Base-by-base conservation (phyloP, 2,797 vertebrate species). In the Antrozous pallidus region DNA sequence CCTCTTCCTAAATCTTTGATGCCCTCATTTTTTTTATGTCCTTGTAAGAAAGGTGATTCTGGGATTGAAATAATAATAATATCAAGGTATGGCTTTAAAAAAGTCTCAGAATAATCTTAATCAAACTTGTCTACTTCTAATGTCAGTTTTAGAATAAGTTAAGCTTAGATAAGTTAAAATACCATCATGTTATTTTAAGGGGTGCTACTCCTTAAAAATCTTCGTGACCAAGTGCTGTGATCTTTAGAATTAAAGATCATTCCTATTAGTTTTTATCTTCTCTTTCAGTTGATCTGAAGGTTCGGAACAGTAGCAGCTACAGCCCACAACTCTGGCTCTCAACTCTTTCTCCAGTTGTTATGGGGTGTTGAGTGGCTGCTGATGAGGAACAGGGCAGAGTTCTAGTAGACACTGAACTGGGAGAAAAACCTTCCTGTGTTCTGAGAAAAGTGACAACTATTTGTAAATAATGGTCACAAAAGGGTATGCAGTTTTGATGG, bases 281-380 rank as follows among this genome's bases (percentile, higher is more conserved):
- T 96, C 88, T 96, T 90, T 26, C 28, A 65, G 5, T 78, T 70
- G 71, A 47, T 92, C 81, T 86, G 12, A 73, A 47, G 73, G 65
- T 89, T 90, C 24, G 80, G 65, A 95, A 36, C 8, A 10, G 67
- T 63, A 24, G 28, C 31, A 77, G 79, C 26, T 49, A 16, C 56
- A 65, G 33, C 16, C 9, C 9, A 36, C 10, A 40, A 40, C 26
- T 87, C 45, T 73, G 70, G 40, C 31, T 78, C 18, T 74, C 45
- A 31, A 26, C 8, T 1, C 54, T 69, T 63, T 92, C 22, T 95
- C 61, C n/a, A 67, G 8, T 5, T 49, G 33, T 75, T 75, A 33
- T 0, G 11, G 42, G 20, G 12, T 11, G 28, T 5, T 42, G 67
- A 92, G 58, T 33, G 28, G n/a, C 9, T 28, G 6, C 93, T 58